A percentile compares a stretch with the other conserved stretches of the same genome.
phyloP scores from a whole-genome alignment of 2,113 vertebrate species.

The Oncorhynchus gorbuscha region DNA sequence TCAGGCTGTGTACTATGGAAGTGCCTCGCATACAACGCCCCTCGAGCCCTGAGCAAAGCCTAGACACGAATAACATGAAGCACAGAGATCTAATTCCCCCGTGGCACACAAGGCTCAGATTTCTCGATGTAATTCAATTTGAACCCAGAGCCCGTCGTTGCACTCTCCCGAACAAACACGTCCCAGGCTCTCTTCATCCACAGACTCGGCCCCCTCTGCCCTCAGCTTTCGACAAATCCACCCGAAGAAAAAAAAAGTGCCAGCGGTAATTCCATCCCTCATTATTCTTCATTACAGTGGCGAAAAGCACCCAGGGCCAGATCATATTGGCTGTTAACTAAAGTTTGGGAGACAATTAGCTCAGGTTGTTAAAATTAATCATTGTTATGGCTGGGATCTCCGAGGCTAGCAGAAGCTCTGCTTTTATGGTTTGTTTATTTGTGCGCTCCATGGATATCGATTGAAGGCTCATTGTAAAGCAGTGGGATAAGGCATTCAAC shows the following conservation, averaged over 20 bases:
- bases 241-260: constrained; percentile 27
- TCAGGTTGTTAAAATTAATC: constrained; percentile 74
- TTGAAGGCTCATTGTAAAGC: constrained; percentile 47
- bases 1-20: constrained; percentile 25
- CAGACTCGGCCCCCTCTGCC: constrained; percentile 40
- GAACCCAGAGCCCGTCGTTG: constrained; percentile 44
- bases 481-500: constrained; percentile 50
- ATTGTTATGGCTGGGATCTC: constrained; percentile 62
- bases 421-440: constrained; percentile 70
- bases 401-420: constrained; percentile 48
- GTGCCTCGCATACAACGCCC: constrained; percentile 33
- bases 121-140: constrained; percentile 32
- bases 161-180: constrained; percentile 34
- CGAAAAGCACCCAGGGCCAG: constrained; percentile 59
- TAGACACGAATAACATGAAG: constrained; percentile 25
- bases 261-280: constrained; percentile 59
- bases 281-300: constrained; percentile 68
- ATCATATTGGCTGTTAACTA: constrained; percentile 74
- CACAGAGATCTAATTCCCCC: constrained; percentile 37
- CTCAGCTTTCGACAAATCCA: constrained; percentile 45
- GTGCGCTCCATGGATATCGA: constrained; percentile 59
- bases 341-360: constrained; percentile 74
- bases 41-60: constrained; percentile 33
- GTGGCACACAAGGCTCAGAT: constrained; percentile 42
- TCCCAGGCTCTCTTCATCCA: constrained; percentile 6